These are phyloP conservation scores for Chironomus tentans DNA, from an alignment of 2,888 invertebrate genomes.

Conservation along the genomic window DNA sequence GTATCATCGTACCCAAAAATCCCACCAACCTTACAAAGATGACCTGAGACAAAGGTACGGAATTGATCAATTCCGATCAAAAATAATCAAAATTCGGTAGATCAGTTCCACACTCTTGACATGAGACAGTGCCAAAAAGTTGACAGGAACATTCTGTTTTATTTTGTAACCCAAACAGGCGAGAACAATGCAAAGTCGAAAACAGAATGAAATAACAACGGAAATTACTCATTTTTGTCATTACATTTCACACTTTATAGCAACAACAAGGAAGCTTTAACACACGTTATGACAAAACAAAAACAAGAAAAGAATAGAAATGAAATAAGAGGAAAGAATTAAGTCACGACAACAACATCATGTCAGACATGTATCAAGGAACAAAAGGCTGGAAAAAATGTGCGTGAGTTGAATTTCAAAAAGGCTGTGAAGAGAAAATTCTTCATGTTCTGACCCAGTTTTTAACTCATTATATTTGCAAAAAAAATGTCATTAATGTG, in stretches of 20 bases:
- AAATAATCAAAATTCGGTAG: too few species aligned
- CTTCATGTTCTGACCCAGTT: not conserved
- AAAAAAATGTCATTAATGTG: not conserved
- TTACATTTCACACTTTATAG: not conserved
- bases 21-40: too few species aligned
- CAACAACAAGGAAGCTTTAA: not conserved
- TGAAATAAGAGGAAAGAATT: not conserved
- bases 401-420: constrained; percentile 13
- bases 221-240: constrained; percentile 23
- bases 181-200: too few species aligned
- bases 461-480: not conserved
- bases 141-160: too few species aligned
- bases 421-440: not conserved
- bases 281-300: not conserved
- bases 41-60: too few species aligned
- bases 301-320: too few species aligned
- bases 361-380: constrained; percentile 17
- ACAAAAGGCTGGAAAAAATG: not conserved
- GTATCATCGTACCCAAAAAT: too few species aligned
- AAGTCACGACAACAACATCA: not conserved
- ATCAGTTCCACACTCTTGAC: too few species aligned
- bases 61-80: too few species aligned
- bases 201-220: not conserved
- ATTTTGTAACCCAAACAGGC: too few species aligned
- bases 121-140: too few species aligned